Conservation (phyloP, 2,888 invertebrate species). For the Brenthis hecate region DNA sequence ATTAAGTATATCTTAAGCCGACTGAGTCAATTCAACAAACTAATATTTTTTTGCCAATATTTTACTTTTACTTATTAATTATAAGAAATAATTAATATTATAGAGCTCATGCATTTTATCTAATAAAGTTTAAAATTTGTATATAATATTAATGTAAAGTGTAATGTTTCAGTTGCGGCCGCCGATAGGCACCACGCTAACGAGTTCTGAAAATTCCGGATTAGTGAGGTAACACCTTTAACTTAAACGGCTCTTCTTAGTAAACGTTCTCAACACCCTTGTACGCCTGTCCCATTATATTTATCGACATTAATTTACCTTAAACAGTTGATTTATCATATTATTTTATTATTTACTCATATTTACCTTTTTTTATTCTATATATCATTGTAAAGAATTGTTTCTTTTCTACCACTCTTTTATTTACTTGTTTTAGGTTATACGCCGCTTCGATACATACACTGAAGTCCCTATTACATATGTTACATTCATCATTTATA, state of each 20-base stretch:
- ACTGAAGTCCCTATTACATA: slow-evolving; percentile 61
- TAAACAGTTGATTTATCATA: not conserved
- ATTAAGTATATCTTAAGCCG: too few relatives aligned
- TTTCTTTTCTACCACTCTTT: slow-evolving; percentile 24
- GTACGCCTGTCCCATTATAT: not conserved
- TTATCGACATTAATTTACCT: not conserved
- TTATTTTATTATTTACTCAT: not conserved
- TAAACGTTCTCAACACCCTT: not conserved
- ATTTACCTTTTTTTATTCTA: not conserved
- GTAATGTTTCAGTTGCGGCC: slow-evolving; percentile 73
- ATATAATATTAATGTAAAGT: not conserved
- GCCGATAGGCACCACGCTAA: slow-evolving; percentile 73
- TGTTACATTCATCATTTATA: slow-evolving; percentile 61
- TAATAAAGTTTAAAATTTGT: too few relatives aligned
- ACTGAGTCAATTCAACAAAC: too few relatives aligned
- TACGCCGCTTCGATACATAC: slow-evolving; percentile 67
- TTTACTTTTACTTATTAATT: too few relatives aligned
- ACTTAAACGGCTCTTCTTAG: not conserved
- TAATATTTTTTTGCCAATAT: too few relatives aligned
- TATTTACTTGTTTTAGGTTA: slow-evolving; percentile 78
- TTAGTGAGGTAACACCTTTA: slow-evolving; percentile 73
- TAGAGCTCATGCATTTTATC: too few relatives aligned
- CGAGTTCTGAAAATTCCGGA: slow-evolving; percentile 81
- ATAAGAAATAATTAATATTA: too few relatives aligned
- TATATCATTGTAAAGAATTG: not conserved